A percentile compares a stretch with the other conserved stretches of the same genome.
Conservation (phyloP, 2,113 vertebrate species). For the Lates calcarifer region DNA sequence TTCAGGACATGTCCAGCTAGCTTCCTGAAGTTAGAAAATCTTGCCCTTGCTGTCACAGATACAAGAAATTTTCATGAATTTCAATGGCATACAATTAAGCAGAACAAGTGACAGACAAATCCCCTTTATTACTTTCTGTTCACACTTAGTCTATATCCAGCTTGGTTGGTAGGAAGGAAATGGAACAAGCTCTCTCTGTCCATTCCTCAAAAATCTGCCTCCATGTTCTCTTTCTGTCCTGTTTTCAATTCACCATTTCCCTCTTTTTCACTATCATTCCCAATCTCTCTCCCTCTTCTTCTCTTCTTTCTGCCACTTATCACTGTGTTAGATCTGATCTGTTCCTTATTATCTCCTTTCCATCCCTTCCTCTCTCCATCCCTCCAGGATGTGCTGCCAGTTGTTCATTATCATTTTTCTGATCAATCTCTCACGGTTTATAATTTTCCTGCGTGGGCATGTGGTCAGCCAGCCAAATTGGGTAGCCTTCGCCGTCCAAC, state of each 20-base stretch:
- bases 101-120: not conserved
- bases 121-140: constrained; percentile 1
- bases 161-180: not conserved
- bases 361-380: not conserved
- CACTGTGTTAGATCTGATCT: constrained; percentile 31
- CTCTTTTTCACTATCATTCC: not conserved
- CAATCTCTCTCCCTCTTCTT: constrained; percentile 14
- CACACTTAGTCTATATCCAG: constrained; percentile 9
- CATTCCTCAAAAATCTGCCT: not conserved
- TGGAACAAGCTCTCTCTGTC: not conserved
- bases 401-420: constrained; percentile 65
- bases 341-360: constrained; percentile 22
- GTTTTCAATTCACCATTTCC: not conserved
- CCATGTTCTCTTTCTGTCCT: not conserved
- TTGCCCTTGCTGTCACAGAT: not conserved
- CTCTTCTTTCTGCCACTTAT: constrained; percentile 36
- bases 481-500: constrained; percentile 46
- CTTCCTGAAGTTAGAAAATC: not conserved
- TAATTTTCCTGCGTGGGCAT: constrained; percentile 61
- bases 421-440: constrained; percentile 60
- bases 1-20: not conserved
- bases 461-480: constrained; percentile 58
- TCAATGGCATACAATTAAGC: not conserved
- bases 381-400: constrained; percentile 29
- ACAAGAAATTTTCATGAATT: not conserved